Evolutionary conservation across 2,888 invertebrate genomes (phyloP).

Genomic region (Platycheirus rosarum): DNA sequence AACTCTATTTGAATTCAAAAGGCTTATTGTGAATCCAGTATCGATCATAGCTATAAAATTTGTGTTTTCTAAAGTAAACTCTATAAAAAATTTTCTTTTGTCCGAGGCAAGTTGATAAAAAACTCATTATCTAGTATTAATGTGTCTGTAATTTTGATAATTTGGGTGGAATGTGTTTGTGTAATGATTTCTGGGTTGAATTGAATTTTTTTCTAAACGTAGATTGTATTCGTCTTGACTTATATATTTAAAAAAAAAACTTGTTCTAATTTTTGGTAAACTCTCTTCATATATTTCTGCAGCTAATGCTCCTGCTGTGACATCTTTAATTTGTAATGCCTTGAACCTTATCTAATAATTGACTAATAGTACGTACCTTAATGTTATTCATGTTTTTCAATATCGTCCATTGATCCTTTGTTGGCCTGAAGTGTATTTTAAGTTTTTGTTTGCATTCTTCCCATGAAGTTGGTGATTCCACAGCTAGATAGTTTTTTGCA

Average conservation of each 20-base stretch:
- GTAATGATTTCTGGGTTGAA: neutral
- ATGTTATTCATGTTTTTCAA: conserved; percentile 27
- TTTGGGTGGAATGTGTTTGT: neutral
- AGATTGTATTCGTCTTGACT: conserved; percentile 34
- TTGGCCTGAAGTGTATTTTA: conserved; percentile 15
- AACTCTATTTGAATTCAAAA: conserved; percentile 14
- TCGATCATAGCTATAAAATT: conserved; percentile 3
- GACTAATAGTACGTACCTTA: conserved; percentile 33
- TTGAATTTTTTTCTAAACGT: neutral
- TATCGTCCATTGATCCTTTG: conserved; percentile 13
- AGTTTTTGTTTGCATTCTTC: conserved; percentile 7
- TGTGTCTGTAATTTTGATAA: neutral
- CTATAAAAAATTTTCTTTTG: neutral
- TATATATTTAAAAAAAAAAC: conserved; percentile 30
- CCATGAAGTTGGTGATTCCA: conserved; percentile 20
- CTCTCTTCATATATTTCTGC: conserved; percentile 40
- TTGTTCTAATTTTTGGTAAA: conserved; percentile 35
- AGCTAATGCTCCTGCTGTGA: conserved; percentile 35
- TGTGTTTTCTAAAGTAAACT: neutral
- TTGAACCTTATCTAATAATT: conserved; percentile 40
- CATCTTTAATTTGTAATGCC: conserved; percentile 31
- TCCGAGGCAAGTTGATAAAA: neutral
- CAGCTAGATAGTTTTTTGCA: conserved; percentile 31
- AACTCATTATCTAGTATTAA: neutral
- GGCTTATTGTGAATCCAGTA: conserved; percentile 22